Conservation (phyloP, 1,140 invertebrate genomes). For the Bombyx mori region DNA sequence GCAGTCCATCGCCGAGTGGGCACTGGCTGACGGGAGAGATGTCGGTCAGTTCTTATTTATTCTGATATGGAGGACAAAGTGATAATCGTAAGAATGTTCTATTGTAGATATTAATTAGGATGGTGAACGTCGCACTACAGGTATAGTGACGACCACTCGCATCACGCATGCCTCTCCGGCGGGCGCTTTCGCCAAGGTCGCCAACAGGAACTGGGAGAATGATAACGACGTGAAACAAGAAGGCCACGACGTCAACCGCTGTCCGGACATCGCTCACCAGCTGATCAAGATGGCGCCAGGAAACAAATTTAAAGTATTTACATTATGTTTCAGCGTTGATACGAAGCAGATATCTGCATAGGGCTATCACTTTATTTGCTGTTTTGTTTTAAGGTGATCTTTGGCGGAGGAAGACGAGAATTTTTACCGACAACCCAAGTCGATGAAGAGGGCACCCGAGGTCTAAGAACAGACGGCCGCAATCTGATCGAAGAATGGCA, state of each 20-base stretch:
- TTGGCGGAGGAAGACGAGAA: constrained; percentile 81
- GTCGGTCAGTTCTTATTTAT: constrained; percentile 22
- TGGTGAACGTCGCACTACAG: constrained; percentile 35
- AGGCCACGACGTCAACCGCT: constrained; percentile 1
- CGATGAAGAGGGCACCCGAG: constrained; percentile 75
- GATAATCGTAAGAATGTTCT: too few relatives aligned
- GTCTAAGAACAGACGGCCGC: constrained; percentile 71
- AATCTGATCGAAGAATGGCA: constrained; percentile 57
- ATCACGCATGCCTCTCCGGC: constrained; percentile 86
- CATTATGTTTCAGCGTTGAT: too few relatives aligned
- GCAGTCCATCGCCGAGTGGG: constrained; percentile 78
- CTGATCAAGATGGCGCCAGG: constrained; percentile 79
- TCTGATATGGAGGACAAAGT: too few relatives aligned
- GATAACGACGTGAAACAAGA: constrained; percentile 70
- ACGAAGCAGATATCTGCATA: too few relatives aligned
- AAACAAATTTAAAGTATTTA: constrained; percentile 62
- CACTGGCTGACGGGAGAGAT: constrained; percentile 73
- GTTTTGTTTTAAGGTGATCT: constrained; percentile 68
- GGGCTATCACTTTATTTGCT: neutral
- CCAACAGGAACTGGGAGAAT: constrained; percentile 84
- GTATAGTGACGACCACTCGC: constrained; percentile 84
- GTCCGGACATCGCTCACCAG: constrained; percentile 80
- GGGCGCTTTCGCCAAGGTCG: constrained; percentile 79
- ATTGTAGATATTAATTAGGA: too few relatives aligned
- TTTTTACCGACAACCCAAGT: constrained; percentile 73